Percentiles rank a stretch among this genome's conserved stretches.
Evolutionary conservation across 2,113 vertebrate species (phyloP).

Genomic region (Acinonyx jubatus): DNA sequence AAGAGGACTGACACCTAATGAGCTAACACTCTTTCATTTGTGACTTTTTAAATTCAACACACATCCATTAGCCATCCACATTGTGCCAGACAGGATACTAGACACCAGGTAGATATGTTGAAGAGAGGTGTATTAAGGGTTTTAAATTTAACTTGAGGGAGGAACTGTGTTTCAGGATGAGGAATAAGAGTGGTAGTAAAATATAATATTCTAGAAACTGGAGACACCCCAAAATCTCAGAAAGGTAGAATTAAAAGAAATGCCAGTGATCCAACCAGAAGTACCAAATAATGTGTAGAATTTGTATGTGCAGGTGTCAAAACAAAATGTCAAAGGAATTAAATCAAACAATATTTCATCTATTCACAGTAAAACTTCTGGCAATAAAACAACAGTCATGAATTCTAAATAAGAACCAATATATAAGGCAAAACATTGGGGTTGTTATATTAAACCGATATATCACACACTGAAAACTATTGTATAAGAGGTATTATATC

Average conservation of each 20-base stretch:
- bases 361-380: not conserved
- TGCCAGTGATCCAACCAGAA: not conserved
- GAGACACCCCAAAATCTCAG: not conserved
- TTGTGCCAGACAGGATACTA: not conserved
- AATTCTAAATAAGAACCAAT: conserved; percentile 28
- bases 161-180: not conserved
- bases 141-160: not conserved
- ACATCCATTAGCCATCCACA: not conserved
- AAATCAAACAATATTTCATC: conserved; percentile 14
- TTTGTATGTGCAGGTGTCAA: not conserved
- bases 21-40: not conserved
- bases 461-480: not conserved
- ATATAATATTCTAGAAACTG: not conserved
- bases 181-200: not conserved
- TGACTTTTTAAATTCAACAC: not conserved
- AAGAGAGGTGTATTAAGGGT: not conserved
- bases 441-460: not conserved
- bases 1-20: not conserved
- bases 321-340: not conserved
- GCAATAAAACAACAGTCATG: not conserved
- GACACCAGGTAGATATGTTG: not conserved
- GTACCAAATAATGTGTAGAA: not conserved
- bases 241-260: not conserved
- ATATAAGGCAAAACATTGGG: not conserved
- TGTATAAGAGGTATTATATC: not conserved